These are phyloP conservation scores for Phaedon cochleariae DNA, from an alignment of 2,888 invertebrate species.

Conservation along the genomic window DNA sequence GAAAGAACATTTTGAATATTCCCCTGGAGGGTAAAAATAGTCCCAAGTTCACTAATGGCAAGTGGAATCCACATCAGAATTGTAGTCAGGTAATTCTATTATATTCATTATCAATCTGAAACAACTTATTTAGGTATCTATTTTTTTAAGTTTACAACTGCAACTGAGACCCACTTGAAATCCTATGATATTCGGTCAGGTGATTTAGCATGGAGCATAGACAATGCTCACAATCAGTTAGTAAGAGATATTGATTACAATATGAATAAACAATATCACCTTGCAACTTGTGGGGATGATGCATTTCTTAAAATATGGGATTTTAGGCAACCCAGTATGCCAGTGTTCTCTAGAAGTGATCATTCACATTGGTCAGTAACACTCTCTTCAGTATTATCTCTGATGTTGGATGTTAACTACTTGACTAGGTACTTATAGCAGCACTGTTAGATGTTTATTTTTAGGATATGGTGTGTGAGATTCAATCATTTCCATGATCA, in stretches of 20 bases:
- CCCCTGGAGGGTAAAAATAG: conserved; percentile 73
- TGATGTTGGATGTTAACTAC: too few relatives aligned
- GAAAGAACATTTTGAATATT: conserved; percentile 54
- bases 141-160: conserved; percentile 75
- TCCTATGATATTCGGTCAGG: conserved; percentile 88
- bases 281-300: conserved; percentile 96
- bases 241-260: conserved; percentile 95
- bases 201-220: conserved; percentile 82
- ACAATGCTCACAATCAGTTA: conserved; percentile 84
- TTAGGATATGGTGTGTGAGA: conserved; percentile 90
- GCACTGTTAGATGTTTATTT: conserved; percentile 41
- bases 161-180: conserved; percentile 85
- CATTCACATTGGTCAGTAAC: conserved; percentile 87
- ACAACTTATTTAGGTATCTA: conserved; percentile 5
- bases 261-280: conserved; percentile 94
- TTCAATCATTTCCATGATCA: conserved; percentile 99
- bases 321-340: conserved; percentile 80
- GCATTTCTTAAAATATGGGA: conserved; percentile 97
- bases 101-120: not conserved
- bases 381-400: too few relatives aligned
- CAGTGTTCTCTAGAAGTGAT: conserved; percentile 82
- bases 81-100: conserved; percentile 70
- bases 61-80: conserved; percentile 96
- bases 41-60: conserved; percentile 82
- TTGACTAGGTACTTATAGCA: too few relatives aligned